Conservation (phyloP, 2,797 vertebrate genomes). For the Enteromius viviparus region DNA sequence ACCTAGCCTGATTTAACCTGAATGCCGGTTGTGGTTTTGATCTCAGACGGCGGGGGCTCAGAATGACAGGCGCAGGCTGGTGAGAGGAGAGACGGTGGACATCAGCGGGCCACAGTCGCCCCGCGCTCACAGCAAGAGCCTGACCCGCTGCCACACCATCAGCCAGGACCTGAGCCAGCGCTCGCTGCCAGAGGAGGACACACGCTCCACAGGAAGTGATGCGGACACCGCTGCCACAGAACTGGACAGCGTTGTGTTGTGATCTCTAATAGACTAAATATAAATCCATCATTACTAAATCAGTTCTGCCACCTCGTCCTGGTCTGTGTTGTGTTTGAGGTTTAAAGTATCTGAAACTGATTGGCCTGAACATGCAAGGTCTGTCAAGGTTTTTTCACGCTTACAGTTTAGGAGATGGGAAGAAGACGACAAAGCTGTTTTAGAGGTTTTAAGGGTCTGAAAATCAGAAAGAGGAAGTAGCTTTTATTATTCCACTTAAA, state of each 20-base stretch:
- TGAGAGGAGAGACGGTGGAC: constrained; percentile 74
- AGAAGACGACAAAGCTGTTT: neutral
- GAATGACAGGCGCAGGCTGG: constrained; percentile 63
- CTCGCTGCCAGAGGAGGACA: constrained; percentile 8
- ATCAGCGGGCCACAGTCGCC: constrained; percentile 49
- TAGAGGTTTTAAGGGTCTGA: constrained; percentile 16
- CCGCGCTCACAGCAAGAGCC: constrained; percentile 54
- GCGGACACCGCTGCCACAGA: constrained; percentile 37
- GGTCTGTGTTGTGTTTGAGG: neutral
- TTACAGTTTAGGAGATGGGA: neutral
- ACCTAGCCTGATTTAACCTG: neutral
- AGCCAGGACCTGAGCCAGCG: constrained; percentile 59
- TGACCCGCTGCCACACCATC: constrained; percentile 75
- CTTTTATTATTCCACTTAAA: neutral
- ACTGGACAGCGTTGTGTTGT: constrained; percentile 54
- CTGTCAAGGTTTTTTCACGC: neutral
- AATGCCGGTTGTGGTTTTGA: neutral
- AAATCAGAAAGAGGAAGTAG: neutral
- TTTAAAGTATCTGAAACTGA: neutral
- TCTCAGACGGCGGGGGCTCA: constrained; percentile 58
- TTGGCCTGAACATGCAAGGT: constrained; percentile 21
- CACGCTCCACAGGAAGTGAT: neutral
- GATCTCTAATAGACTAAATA: constrained; percentile 15
- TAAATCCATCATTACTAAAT: neutral
- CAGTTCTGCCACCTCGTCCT: neutral